Base-by-base conservation (phyloP, 2,797 vertebrate species). In the Acanthurus lineatus region DNA sequence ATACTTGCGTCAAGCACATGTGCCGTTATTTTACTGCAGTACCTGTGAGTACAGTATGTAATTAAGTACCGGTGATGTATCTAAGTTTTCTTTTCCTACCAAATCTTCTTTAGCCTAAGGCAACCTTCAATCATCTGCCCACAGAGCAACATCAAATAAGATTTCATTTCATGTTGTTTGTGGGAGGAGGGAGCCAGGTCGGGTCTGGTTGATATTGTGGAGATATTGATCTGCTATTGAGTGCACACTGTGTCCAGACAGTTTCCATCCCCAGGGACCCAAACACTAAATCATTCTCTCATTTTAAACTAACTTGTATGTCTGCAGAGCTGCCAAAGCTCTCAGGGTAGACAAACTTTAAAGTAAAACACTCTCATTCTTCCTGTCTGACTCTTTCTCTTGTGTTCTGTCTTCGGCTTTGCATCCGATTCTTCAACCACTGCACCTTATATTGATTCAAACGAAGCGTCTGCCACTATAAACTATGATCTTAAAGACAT, bases 171-270 rank as follows among this genome's bases (percentile, higher is more conserved):
- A 84, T 87, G 81, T 90, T 84, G 84, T 89, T 84, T 87, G 84
- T 64, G 51, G 72, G 83, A 81, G 87, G 86, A 84, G 78, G 75
- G 76, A 90, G 85, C 69, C 77, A 40, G 72, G 25, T 82, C 77
- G 72, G 76, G 81, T 70, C 78, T 79, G 79, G 78, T 77, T 92
- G 86, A 89, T 86, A 91, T 76, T 90, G 89, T 75, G 80, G 88
- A 70, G 65, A 64, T 91, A 93, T 92, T 90, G 92, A 94, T 91
- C 86, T 74, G 69, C 77, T 92, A 91, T 91, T 83, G 90, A 89
- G 75, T 85, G 73, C 84, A 76, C 79, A 84, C 77, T 67, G 74
- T 85, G 89, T 86, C 91, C 89, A 93, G 86, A 84, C 86, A 86
- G 85, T 85, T 88, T 79, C 83, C 74, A 74, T 84, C 86, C 86